These are phyloP conservation scores for Danaus chrysippus DNA, from an alignment of 2,888 invertebrate genomes.

Conservation along the genomic window DNA sequence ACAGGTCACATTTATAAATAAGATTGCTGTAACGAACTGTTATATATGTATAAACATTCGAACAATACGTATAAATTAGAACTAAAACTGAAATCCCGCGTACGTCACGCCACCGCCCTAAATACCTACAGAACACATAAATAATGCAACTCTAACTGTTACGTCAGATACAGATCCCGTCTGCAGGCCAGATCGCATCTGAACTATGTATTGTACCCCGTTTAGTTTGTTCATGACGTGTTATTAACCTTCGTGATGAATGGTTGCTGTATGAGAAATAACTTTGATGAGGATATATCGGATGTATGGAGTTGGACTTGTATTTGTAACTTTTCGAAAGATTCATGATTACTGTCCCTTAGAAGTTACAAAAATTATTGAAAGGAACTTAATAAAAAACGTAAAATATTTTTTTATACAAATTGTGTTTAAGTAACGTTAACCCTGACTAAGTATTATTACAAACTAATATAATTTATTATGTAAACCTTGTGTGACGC, in stretches of 20 bases:
- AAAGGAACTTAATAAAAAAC: conserved; percentile 3
- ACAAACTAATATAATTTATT: background rate
- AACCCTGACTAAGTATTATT: no score
- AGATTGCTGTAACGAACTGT: background rate
- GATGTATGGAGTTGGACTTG: no score
- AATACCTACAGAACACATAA: conserved; percentile 57
- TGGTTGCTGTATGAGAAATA: conserved; percentile 23
- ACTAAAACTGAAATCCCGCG: conserved; percentile 16
- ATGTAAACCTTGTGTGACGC: conserved; percentile 23
- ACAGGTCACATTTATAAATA: no score
- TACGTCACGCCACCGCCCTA: conserved; percentile 31
- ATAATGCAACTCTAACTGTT: conserved; percentile 63
- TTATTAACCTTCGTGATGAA: conserved; percentile 41
- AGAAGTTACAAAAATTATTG: conserved; percentile 31
- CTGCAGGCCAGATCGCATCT: conserved; percentile 58
- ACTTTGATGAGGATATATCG: background rate
- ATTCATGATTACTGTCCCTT: no score
- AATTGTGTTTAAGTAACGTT: no score
- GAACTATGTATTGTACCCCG: conserved; percentile 47
- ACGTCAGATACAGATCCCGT: conserved; percentile 66
- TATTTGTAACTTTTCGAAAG: no score
- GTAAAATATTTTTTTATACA: no score
- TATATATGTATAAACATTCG: conserved; percentile 1
- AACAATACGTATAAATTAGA: conserved; percentile 19
- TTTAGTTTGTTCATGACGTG: conserved; percentile 40